Evolutionary conservation across 2,888 invertebrate species (phyloP).

Genomic region (Euclidia mi): DNA sequence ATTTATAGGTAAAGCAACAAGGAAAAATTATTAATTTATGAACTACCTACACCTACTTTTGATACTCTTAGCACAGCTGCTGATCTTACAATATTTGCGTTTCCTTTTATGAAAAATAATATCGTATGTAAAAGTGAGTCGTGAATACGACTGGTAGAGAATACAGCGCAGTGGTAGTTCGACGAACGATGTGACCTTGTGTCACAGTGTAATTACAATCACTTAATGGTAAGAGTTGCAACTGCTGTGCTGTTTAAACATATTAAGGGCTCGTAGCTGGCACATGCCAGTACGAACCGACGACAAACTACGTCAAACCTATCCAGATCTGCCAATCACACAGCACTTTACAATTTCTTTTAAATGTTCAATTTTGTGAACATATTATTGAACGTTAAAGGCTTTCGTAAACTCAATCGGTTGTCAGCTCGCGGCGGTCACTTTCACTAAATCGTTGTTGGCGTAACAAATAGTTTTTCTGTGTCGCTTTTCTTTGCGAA

Average conservation of each 20-base stretch:
- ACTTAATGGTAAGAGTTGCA: conserved; percentile 43
- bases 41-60: too few species aligned
- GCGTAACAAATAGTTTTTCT: conserved; percentile 77
- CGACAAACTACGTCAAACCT: conserved; percentile 38
- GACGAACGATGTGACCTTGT: conserved; percentile 45
- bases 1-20: too few species aligned
- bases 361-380: conserved; percentile 43
- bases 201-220: conserved; percentile 50
- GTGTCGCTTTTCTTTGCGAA: conserved; percentile 72
- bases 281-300: conserved; percentile 41
- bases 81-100: too few species aligned
- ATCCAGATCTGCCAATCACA: conserved; percentile 48
- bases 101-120: too few species aligned
- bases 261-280: conserved; percentile 45
- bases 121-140: conserved; percentile 22
- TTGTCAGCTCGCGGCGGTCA: conserved; percentile 55
- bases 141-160: conserved; percentile 20
- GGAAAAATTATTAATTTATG: too few species aligned
- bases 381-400: conserved; percentile 52
- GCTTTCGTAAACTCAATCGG: conserved; percentile 68
- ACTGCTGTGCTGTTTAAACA: conserved; percentile 15
- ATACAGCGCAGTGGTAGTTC: conserved; percentile 22
- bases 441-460: conserved; percentile 77
- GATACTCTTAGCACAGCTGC: too few species aligned
- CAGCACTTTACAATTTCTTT: conserved; percentile 11